Evolutionary conservation across 2,888 invertebrate genomes (phyloP).

Genomic region (Dione vanillae): DNA sequence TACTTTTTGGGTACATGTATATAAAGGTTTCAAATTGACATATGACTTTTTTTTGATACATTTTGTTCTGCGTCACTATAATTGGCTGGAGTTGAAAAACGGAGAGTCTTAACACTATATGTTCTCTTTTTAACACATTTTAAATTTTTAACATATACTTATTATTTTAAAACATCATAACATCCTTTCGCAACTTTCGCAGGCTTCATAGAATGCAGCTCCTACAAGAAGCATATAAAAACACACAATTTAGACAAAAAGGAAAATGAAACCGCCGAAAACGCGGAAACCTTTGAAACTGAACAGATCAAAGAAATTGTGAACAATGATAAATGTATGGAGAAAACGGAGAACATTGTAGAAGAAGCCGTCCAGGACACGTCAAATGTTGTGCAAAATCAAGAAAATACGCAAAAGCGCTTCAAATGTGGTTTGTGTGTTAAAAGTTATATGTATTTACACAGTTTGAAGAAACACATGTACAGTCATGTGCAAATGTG

Average conservation of each 20-base stretch:
- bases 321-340: constrained; percentile 13
- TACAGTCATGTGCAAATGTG: constrained; percentile 69
- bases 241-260: constrained; percentile 64
- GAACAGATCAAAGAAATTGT: constrained; percentile 34
- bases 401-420: constrained; percentile 56
- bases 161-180: too few species aligned
- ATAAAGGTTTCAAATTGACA: too few species aligned
- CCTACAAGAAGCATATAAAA: constrained; percentile 77
- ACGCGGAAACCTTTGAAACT: constrained; percentile 23
- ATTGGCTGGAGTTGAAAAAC: too few species aligned
- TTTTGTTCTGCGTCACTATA: too few species aligned
- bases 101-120: too few species aligned
- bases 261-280: constrained; percentile 51
- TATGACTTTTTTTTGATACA: too few species aligned
- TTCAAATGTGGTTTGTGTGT: constrained; percentile 77
- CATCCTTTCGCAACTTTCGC: constrained; percentile 30
- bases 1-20: too few species aligned
- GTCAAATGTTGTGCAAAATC: constrained; percentile 21
- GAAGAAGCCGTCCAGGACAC: constrained; percentile 32
- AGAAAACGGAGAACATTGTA: constrained; percentile 29
- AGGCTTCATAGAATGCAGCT: constrained; percentile 73
- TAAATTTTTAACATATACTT: too few species aligned
- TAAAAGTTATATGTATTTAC: constrained; percentile 79
- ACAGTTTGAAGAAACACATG: constrained; percentile 80
- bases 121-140: too few species aligned